These are phyloP conservation scores for Aproaerema taeniolella DNA, from an alignment of 2,888 invertebrate species.

Conservation along the genomic window DNA sequence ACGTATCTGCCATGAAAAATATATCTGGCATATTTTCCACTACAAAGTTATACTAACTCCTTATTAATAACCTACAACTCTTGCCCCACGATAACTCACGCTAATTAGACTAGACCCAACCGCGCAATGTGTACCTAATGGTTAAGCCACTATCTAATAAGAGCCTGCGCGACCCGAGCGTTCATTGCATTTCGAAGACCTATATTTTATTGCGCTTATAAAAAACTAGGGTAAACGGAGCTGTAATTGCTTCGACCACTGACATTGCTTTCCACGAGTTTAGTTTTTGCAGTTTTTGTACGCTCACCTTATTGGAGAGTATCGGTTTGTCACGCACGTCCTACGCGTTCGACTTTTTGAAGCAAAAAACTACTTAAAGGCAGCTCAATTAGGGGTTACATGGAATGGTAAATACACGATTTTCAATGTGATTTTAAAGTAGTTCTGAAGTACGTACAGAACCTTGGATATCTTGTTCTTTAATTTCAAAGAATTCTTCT, in stretches of 20 bases:
- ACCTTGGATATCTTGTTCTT: too few relatives aligned
- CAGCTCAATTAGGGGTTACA: conserved; percentile 5
- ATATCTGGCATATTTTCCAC: too few relatives aligned
- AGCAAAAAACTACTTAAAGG: conserved; percentile 3
- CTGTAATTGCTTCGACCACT: conserved; percentile 15
- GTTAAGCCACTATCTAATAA: conserved; percentile 32
- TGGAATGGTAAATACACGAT: conserved; percentile 3
- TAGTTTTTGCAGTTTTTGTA: too few relatives aligned
- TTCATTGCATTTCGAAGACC: conserved; percentile 14
- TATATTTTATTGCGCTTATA: conserved; percentile 20
- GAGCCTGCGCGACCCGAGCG: conserved; percentile 13
- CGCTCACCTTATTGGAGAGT: conserved; percentile 11
- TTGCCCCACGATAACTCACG: conserved; percentile 11
- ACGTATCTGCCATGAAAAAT: too few relatives aligned
- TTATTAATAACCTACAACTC: conserved; percentile 2
- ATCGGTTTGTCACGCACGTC: conserved; percentile 13
- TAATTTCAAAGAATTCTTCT: too few relatives aligned
- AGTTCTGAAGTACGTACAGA: too few relatives aligned
- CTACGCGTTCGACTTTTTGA: not conserved
- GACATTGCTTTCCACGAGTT: conserved; percentile 15
- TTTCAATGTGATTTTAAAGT: too few relatives aligned
- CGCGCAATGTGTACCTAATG: conserved; percentile 25
- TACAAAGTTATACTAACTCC: too few relatives aligned
- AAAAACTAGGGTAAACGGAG: conserved; percentile 16
- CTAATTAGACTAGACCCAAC: conserved; percentile 27